Evolutionary conservation across 2,888 invertebrate genomes (phyloP), one percentile per base, ranked within the genome.

Genomic region (Willowsia nigromaculata): DNA sequence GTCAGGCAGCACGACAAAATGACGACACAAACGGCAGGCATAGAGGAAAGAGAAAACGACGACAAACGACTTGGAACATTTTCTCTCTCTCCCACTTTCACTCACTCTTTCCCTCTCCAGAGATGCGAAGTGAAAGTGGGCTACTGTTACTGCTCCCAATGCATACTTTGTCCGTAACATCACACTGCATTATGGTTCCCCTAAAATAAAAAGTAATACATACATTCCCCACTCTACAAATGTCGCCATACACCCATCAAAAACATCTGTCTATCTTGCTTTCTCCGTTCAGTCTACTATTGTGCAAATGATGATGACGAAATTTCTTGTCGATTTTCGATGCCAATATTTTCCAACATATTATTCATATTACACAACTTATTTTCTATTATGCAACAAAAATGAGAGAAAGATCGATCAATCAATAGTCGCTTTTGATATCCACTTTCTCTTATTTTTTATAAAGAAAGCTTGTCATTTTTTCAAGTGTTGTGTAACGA

Each of bases 61-160:
- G 27, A 62, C 59, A 62, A 62, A 62, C 59, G 59, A 62, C 59
- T 27, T 27, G 56, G 22, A 56, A 62, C 30, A 62, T 62, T 62
- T 62, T 62, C 59, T 27, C 59, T 25, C 59, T 13, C 59, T 62
- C n/a, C n/a, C n/a, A n/a, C n/a, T n/a, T n/a, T n/a, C n/a, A n/a
- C n/a, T n/a, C n/a, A n/a, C n/a, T 62, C 59, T 27, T 30, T 25
- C 59, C 3, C 59, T 62, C 27, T 62, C 15, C 13, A 27, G 59
- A 62, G 59, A 62, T 62, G 25, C 9, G 18, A 62, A 62, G 59
- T 62, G 59, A 62, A 62, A 62, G 59, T 62, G 22, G 56, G 13
- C 13, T 27, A 62, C 59, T 62, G 27, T 1, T n/a, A 27, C 27
- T 27, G 27, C 25, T 27, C 11, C 13, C 30, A 62, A 25, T 62